Evolutionary conservation across 2,888 invertebrate species (phyloP).

Genomic region (Aporophyla nigra): DNA sequence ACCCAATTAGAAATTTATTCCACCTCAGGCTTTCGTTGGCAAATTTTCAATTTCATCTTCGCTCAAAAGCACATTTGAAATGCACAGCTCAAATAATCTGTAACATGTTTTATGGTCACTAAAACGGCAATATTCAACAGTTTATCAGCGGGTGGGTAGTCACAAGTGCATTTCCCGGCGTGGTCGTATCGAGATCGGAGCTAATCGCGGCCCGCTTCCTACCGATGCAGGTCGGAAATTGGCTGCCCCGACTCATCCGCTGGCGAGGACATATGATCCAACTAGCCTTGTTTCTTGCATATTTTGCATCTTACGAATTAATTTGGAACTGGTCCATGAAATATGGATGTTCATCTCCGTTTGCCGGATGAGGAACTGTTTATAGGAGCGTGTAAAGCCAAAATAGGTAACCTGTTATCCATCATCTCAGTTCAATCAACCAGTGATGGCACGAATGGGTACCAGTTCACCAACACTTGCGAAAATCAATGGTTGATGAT

Average conservation of each 20-base stretch:
- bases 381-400: no score
- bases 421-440: background rate
- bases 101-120: conserved; percentile 34
- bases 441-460: background rate
- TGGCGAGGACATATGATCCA: conserved; percentile 64
- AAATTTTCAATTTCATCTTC: background rate
- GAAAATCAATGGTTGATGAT: background rate
- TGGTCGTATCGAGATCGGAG: conserved; percentile 61
- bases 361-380: no score
- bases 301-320: conserved; percentile 54
- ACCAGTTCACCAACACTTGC: background rate
- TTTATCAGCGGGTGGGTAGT: conserved; percentile 56
- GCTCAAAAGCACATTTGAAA: conserved; percentile 19
- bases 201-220: conserved; percentile 72
- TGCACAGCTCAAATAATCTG: conserved; percentile 6
- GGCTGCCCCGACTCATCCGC: conserved; percentile 74
- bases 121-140: conserved; percentile 51
- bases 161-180: conserved; percentile 66
- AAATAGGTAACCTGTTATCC: no score
- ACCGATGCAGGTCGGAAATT: conserved; percentile 77
- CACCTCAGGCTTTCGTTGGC: background rate
- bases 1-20: no score
- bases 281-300: conserved; percentile 67
- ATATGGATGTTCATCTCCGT: conserved; percentile 48
- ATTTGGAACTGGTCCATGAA: conserved; percentile 34